Evolutionary conservation across 2,888 invertebrate species (phyloP).

Genomic region (Amiota minor): DNA sequence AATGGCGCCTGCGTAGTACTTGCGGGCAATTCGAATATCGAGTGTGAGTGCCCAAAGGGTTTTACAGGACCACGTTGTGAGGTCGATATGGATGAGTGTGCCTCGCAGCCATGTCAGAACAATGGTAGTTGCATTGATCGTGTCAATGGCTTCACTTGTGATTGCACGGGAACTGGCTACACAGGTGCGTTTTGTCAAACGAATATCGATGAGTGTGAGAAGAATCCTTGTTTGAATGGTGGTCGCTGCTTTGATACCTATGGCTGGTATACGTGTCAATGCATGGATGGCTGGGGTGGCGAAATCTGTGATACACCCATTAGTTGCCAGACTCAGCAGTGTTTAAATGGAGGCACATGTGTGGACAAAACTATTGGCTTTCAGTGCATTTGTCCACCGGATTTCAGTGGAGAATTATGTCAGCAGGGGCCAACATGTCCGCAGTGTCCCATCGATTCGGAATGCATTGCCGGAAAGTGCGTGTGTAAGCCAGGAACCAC

Average conservation of each 20-base stretch:
- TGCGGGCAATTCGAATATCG: constrained; percentile 75
- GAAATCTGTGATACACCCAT: constrained; percentile 81
- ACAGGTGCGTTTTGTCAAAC: constrained; percentile 82
- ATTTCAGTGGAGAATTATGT: constrained; percentile 74
- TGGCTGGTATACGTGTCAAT: constrained; percentile 85
- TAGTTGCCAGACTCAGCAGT: constrained; percentile 81
- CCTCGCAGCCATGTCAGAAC: constrained; percentile 80
- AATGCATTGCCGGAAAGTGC: constrained; percentile 77
- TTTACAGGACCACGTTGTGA: constrained; percentile 74
- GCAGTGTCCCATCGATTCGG: constrained; percentile 79
- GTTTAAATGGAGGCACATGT: constrained; percentile 85
- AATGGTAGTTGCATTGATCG: constrained; percentile 83
- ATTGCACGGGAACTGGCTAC: constrained; percentile 85
- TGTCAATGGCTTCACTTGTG: constrained; percentile 84
- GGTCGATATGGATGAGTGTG: constrained; percentile 84
- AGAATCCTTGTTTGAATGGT: constrained; percentile 81
- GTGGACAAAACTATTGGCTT: constrained; percentile 76
- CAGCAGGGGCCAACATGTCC: constrained; percentile 71
- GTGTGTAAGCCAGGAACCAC: constrained; percentile 73
- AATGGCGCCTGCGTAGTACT: constrained; percentile 84
- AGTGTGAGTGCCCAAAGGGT: constrained; percentile 78
- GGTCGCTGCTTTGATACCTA: constrained; percentile 88
- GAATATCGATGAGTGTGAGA: constrained; percentile 87
- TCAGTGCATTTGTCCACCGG: constrained; percentile 82
- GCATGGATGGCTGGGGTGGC: constrained; percentile 85